Base-by-base conservation (phyloP, 2,888 invertebrate genomes). In the Acanthosepion lycidas region DNA sequence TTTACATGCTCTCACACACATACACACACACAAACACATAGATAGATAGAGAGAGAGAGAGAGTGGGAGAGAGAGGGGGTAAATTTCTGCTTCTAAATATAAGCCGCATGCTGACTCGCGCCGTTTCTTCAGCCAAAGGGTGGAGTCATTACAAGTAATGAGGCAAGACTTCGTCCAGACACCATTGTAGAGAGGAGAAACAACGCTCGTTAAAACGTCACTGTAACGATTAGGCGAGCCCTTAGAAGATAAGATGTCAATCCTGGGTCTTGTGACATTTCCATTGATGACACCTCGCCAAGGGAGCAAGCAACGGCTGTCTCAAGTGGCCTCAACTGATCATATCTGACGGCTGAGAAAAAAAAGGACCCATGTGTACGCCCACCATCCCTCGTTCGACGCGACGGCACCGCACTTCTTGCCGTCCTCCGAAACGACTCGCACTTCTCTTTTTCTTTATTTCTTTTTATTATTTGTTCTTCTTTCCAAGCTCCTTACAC, bases 91-190 rank as follows among this genome's bases (percentile, higher is more conserved):
- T 28, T 78, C 0, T 78, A 78, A 78, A 78, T 28, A 64, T 64
- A 23, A 64, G n/a, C 6, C 78, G 78, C 78, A n/a, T n/a, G 78
- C 78, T 78, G 78, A n/a, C 78, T 78, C 78, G n/a, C 78, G 78
- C 78, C n/a, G 26, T 78, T n/a, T 78, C 28, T 78, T 78, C 78
- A 78, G 78, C 28, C 28, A 78, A 26, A 78, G 78, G 78, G 78
- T 78, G 78, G 78, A 78, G 78, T 78, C n/a, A 78, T 78, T 78
- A 78, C 78, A n/a, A 78, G 78, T 78, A 78, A 78, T 78, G 78
- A 78, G 78, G 78, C 78, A 78, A 78, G 78, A 78, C 78, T n/a
- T 9, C 28, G 78, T 78, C 78, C 28, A 28, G 78, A 78, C 78
- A n/a, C 78, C 78, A 78, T 78, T 78, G 78, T 78, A 78, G 78